These are phyloP conservation scores for Eriosoma lanigerum DNA, from an alignment of 1,140 invertebrate genomes.

Conservation along the genomic window DNA sequence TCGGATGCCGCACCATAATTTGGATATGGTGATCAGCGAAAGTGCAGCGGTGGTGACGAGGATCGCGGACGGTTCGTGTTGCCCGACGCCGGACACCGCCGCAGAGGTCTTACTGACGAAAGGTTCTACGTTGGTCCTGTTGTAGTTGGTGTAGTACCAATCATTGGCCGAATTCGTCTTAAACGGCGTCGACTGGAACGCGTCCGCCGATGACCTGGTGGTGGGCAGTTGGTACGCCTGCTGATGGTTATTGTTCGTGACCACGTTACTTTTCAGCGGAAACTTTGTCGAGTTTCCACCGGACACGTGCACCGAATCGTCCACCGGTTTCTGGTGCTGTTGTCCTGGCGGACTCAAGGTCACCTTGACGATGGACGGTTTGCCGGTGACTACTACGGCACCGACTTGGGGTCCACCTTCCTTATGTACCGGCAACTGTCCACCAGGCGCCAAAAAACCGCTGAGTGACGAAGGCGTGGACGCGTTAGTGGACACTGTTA, in stretches of 20 bases:
- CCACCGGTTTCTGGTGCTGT: slow-evolving; percentile 55
- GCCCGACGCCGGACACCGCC: slow-evolving; percentile 56
- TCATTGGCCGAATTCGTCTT: slow-evolving; percentile 56
- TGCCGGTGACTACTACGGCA: slow-evolving; percentile 58
- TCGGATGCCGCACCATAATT: too few species aligned
- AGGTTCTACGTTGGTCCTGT: slow-evolving; percentile 69
- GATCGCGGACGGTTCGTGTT: too few species aligned
- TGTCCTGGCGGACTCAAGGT: slow-evolving; percentile 58
- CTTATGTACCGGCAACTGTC: slow-evolving; percentile 59
- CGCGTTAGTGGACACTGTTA: slow-evolving; percentile 60
- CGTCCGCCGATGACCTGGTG: slow-evolving; percentile 60
- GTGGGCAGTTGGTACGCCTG: slow-evolving; percentile 49
- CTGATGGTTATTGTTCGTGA: slow-evolving; percentile 58
- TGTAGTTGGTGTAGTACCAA: slow-evolving; percentile 80
- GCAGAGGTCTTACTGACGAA: slow-evolving; percentile 62
- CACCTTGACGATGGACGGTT: slow-evolving; percentile 68
- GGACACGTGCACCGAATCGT: slow-evolving; percentile 54
- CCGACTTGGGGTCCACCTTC: slow-evolving; percentile 59
- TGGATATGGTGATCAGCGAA: not conserved
- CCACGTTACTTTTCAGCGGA: slow-evolving; percentile 54
- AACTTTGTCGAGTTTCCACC: slow-evolving; percentile 32
- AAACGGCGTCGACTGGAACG: slow-evolving; percentile 54
- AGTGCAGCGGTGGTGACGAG: not conserved
- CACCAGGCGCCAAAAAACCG: slow-evolving; percentile 64
- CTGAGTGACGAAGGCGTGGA: slow-evolving; percentile 60